phyloP scores from a whole-genome alignment of 2,797 vertebrate species.

The Notolabrus celidotus region DNA sequence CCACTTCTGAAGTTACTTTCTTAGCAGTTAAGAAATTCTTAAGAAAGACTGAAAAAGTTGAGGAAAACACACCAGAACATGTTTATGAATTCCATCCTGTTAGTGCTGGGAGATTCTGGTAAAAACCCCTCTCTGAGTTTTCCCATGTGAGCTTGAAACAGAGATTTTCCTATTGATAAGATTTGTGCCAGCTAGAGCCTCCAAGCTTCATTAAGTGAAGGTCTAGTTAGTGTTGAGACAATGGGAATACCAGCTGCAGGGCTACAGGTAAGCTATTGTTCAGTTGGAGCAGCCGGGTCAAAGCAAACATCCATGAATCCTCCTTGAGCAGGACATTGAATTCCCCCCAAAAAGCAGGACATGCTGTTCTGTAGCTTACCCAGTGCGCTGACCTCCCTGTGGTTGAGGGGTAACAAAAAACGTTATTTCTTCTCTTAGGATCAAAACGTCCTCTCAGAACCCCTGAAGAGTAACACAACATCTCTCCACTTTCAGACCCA shows the following conservation, averaged over 20 bases:
- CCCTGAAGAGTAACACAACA: conserved; percentile 29
- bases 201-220: not conserved
- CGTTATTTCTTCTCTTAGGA: conserved; percentile 18
- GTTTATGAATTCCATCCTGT: conserved; percentile 47
- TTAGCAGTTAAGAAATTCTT: conserved; percentile 15
- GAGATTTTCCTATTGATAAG: conserved; percentile 35
- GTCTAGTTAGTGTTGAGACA: conserved; percentile 16
- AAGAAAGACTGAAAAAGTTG: not conserved
- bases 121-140: conserved; percentile 28
- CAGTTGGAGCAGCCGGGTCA: conserved; percentile 19
- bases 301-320: conserved; percentile 43
- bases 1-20: conserved; percentile 38
- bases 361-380: conserved; percentile 34
- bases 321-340: conserved; percentile 14
- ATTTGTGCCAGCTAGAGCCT: conserved; percentile 35
- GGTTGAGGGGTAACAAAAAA: conserved; percentile 14
- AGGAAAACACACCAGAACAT: conserved; percentile 40
- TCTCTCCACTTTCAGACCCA: conserved; percentile 84
- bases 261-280: conserved; percentile 20
- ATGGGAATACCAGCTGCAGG: conserved; percentile 44
- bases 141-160: conserved; percentile 45
- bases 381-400: conserved; percentile 16
- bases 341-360: conserved; percentile 24
- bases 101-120: conserved; percentile 22
- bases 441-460: conserved; percentile 27